Percentiles rank a stretch among this genome's conserved stretches.
Conservation (phyloP, 2,888 invertebrate genomes). For the Portevinia maculata region DNA sequence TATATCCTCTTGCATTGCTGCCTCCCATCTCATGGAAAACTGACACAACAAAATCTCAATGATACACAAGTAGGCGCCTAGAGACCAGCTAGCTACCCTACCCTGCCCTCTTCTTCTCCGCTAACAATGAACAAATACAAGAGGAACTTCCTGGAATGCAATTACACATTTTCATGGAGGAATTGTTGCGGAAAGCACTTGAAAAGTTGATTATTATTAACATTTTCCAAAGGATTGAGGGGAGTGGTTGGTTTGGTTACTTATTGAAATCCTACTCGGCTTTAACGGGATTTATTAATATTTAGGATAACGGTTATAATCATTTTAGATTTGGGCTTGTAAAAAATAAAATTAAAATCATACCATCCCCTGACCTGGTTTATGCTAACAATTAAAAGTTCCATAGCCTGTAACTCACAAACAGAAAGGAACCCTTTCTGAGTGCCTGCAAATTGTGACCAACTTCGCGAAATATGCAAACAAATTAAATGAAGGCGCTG, state of each 20-base stretch:
- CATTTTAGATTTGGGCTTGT: conserved; percentile 2
- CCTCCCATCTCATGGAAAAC: conserved; percentile 33
- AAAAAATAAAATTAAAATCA: neutral
- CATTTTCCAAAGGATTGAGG: conserved; percentile 27
- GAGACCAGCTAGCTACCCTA: conserved; percentile 22
- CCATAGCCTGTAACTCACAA: conserved; percentile 3
- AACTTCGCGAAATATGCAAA: conserved; percentile 3
- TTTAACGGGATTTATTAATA: conserved; percentile 54
- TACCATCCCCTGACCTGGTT: conserved; percentile 52
- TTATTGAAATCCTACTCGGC: conserved; percentile 53
- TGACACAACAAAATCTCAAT: conserved; percentile 62
- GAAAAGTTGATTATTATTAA: conserved; percentile 73
- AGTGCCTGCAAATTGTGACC: neutral
- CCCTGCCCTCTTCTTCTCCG: conserved; percentile 10
- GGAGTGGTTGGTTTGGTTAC: conserved; percentile 30
- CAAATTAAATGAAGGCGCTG: conserved; percentile 14
- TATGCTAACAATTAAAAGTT: conserved; percentile 8
- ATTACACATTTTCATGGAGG: conserved; percentile 72
- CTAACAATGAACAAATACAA: conserved; percentile 57
- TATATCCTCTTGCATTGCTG: conserved; percentile 1
- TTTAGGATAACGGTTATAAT: conserved; percentile 39
- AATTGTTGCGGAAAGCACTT: conserved; percentile 74
- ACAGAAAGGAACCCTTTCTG: conserved; percentile 3
- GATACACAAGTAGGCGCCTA: conserved; percentile 64
- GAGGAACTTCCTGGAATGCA: conserved; percentile 64